These are phyloP conservation scores for Tiaroga cobitis DNA, from an alignment of 2,797 vertebrate genomes.

Conservation along the genomic window DNA sequence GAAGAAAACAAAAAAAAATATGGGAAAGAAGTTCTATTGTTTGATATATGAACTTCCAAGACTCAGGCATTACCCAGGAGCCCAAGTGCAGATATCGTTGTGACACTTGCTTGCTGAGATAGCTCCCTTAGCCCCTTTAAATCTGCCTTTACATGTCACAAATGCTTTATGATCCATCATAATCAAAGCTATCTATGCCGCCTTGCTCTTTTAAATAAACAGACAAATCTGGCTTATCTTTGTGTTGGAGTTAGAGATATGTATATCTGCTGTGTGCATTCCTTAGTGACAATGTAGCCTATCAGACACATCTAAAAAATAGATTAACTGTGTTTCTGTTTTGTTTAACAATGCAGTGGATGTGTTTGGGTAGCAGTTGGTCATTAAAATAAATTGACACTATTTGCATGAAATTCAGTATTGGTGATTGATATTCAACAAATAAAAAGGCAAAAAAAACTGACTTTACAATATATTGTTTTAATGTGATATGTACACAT, in stretches of 20 bases:
- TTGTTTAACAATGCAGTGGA: background rate
- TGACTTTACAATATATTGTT: background rate
- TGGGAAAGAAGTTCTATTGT: conserved; percentile 4
- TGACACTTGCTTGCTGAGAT: conserved; percentile 38
- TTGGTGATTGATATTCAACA: background rate
- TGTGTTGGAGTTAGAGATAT: conserved; percentile 37
- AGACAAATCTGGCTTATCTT: conserved; percentile 48
- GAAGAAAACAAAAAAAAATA: background rate
- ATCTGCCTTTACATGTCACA: conserved; percentile 28
- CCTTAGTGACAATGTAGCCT: conserved; percentile 7
- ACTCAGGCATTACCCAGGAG: conserved; percentile 25
- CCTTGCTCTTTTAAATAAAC: conserved; percentile 50
- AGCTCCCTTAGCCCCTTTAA: conserved; percentile 33
- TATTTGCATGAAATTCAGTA: background rate
- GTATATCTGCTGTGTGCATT: conserved; percentile 6
- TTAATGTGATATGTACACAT: background rate
- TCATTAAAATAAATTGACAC: background rate
- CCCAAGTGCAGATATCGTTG: conserved; percentile 9
- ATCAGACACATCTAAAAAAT: background rate
- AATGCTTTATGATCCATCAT: conserved; percentile 49
- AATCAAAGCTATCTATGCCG: conserved; percentile 35
- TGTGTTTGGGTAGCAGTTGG: background rate
- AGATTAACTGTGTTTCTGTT: background rate
- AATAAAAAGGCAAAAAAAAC: background rate
- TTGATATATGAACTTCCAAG: conserved; percentile 32